Percentiles rank a stretch among this genome's conserved stretches.
These are phyloP conservation scores for Caenorhabditis becei DNA, from an alignment of 2,888 invertebrate species.

Conservation along the genomic window DNA sequence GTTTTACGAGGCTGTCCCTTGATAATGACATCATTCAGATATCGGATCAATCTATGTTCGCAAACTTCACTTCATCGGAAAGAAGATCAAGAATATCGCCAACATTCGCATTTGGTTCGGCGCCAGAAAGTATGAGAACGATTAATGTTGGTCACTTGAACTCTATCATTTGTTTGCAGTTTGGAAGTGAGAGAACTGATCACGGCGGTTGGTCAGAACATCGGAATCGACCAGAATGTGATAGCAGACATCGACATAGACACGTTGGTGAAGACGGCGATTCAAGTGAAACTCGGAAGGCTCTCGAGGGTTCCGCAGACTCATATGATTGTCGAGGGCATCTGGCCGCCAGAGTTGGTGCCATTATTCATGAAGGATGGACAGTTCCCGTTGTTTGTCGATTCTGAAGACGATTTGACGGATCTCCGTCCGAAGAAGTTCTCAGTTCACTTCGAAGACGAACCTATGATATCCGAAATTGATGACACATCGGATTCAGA, in stretches of 20 bases:
- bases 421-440: conserved; percentile 53
- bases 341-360: conserved; percentile 78
- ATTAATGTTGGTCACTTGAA: conserved; percentile 1
- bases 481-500: conserved; percentile 53
- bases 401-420: conserved; percentile 74
- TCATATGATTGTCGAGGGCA: conserved; percentile 78
- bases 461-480: conserved; percentile 57
- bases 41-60: conserved; percentile 79
- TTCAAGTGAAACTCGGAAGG: conserved; percentile 79
- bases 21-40: conserved; percentile 62
- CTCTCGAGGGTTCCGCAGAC: conserved; percentile 77
- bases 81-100: conserved; percentile 76
- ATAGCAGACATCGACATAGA: conserved; percentile 78
- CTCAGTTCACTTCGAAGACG: conserved; percentile 62
- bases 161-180: conserved; percentile 69
- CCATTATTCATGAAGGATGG: conserved; percentile 79
- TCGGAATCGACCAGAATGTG: conserved; percentile 77
- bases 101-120: conserved; percentile 80
- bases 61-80: conserved; percentile 78
- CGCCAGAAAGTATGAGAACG: conserved; percentile 71
- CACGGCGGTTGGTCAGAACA: conserved; percentile 78
- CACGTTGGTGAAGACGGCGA: conserved; percentile 78
- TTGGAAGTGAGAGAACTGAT: conserved; percentile 78
- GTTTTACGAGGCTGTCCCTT: too few relatives aligned
- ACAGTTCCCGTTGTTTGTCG: conserved; percentile 77